Evolutionary conservation across 2,113 vertebrate genomes (phyloP).

Genomic region (Oophaga pumilio): DNA sequence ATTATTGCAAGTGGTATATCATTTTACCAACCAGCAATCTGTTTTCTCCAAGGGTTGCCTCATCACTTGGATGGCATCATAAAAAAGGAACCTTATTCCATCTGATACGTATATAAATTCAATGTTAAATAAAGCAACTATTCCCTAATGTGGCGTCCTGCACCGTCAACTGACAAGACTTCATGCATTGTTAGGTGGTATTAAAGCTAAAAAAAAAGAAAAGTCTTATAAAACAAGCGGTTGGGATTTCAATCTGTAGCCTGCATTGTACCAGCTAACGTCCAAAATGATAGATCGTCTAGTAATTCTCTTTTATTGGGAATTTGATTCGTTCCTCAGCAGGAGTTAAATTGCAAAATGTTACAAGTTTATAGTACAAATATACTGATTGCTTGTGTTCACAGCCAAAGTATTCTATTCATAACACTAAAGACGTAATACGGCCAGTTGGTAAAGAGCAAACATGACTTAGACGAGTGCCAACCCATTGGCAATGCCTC

Average conservation of each 20-base stretch:
- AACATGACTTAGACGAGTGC: conserved; percentile 15
- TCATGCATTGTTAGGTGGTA: conserved; percentile 18
- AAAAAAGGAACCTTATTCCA: conserved; percentile 1
- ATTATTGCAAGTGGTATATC: conserved; percentile 18
- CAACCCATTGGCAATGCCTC: conserved; percentile 31
- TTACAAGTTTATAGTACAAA: conserved; percentile 58
- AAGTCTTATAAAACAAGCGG: conserved; percentile 22
- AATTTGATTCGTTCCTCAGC: conserved; percentile 52
- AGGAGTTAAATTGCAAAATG: conserved; percentile 59
- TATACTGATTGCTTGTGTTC: conserved; percentile 51
- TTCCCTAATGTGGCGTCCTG: conserved; percentile 12
- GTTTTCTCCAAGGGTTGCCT: conserved; percentile 42
- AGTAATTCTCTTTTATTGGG: conserved; percentile 55
- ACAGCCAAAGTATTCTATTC: conserved; percentile 53
- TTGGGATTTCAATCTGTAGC: conserved; percentile 9
- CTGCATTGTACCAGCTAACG: not conserved
- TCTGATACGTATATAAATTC: conserved; percentile 23
- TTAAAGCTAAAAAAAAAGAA: not conserved
- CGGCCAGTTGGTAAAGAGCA: conserved; percentile 51
- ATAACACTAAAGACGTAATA: conserved; percentile 46
- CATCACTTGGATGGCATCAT: conserved; percentile 32
- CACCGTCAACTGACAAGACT: not conserved
- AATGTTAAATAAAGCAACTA: conserved; percentile 28
- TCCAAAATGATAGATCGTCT: conserved; percentile 52
- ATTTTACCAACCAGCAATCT: conserved; percentile 48